Evolutionary conservation across 1,140 invertebrate species (phyloP).

Genomic region (Lepeophtheirus salmonis): DNA sequence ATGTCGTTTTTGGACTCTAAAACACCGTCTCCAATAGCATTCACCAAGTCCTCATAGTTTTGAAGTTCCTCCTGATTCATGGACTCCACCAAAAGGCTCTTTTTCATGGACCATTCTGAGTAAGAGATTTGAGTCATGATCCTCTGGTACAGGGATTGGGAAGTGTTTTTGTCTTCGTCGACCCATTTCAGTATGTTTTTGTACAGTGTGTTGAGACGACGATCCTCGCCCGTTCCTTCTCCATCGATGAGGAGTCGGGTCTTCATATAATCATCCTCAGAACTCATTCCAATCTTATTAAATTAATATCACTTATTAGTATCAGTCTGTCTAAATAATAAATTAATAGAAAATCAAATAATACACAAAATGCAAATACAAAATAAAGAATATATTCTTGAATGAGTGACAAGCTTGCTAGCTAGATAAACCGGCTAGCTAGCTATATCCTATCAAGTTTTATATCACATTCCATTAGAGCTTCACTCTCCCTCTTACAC

Average conservation of each 20-base stretch:
- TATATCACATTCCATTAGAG: no score
- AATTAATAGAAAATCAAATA: no score
- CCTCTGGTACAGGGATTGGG: background rate
- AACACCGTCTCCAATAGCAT: slow-evolving; percentile 54
- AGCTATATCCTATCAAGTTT: no score
- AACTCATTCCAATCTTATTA: no score
- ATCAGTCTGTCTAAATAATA: no score
- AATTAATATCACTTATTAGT: no score
- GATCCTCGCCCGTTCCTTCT: slow-evolving; percentile 82
- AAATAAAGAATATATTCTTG: no score
- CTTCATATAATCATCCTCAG: slow-evolving; percentile 67
- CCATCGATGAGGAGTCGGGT: slow-evolving; percentile 74
- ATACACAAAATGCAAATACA: no score
- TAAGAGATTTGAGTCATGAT: slow-evolving; percentile 45
- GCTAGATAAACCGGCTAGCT: no score
- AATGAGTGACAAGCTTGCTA: no score
- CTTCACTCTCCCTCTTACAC: no score
- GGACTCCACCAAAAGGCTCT: slow-evolving; percentile 51
- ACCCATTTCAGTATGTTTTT: slow-evolving; percentile 75
- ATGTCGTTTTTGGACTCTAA: slow-evolving; percentile 51
- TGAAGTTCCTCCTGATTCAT: slow-evolving; percentile 67
- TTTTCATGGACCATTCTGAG: slow-evolving; percentile 66
- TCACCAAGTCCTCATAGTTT: slow-evolving; percentile 56
- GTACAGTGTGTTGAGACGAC: slow-evolving; percentile 58
- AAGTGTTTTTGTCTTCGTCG: slow-evolving; percentile 43